Conservation (phyloP, 2,888 invertebrate genomes). For the Spodoptera picta region DNA sequence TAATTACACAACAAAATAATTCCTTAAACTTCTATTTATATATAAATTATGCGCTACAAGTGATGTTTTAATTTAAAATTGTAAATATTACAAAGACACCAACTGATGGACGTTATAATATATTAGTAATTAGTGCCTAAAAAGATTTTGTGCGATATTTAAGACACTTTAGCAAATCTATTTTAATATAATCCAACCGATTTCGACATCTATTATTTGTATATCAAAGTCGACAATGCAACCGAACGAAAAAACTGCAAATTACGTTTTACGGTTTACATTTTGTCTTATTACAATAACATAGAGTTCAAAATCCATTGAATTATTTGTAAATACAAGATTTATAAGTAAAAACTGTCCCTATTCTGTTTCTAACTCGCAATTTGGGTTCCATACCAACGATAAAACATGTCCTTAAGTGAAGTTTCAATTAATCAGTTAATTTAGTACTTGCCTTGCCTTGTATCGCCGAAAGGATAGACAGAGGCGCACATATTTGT, state of each 20-base stretch:
- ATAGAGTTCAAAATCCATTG: too few species aligned
- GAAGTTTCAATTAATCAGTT: conserved; percentile 14
- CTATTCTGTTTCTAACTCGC: conserved; percentile 8
- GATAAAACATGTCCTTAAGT: not conserved
- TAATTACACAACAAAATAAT: conserved; percentile 43
- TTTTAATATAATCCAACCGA: too few species aligned
- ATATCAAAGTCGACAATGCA: too few species aligned
- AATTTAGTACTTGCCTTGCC: too few species aligned
- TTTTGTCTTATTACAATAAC: too few species aligned
- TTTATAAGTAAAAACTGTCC: conserved; percentile 16
- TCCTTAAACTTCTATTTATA: conserved; percentile 20
- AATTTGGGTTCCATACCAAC: conserved; percentile 12
- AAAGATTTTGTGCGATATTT: conserved; percentile 30
- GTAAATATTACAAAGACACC: conserved; percentile 40
- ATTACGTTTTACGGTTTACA: too few species aligned
- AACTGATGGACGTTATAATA: conserved; percentile 28
- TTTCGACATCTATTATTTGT: too few species aligned
- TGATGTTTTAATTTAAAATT: conserved; percentile 27
- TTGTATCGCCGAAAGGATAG: too few species aligned
- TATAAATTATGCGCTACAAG: conserved; percentile 51
- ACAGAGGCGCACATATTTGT: too few species aligned
- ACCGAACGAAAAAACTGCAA: too few species aligned
- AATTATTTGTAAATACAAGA: not conserved
- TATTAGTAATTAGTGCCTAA: conserved; percentile 7
- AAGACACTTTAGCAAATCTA: conserved; percentile 3